Conservation (phyloP, 2,113 vertebrate genomes). For the Bufo bufo region DNA sequence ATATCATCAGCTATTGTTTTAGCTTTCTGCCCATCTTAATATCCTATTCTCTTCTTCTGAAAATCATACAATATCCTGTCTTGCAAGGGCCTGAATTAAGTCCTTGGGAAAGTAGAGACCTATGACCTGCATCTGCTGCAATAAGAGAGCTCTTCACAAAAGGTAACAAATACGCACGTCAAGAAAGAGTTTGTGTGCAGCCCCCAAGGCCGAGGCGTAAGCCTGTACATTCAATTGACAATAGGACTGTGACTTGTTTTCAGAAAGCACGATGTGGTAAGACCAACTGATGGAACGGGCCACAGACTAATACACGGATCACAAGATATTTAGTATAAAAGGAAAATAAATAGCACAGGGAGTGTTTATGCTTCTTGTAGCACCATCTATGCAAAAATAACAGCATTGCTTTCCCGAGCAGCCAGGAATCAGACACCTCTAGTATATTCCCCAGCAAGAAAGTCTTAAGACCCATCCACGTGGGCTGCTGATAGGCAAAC, state of each 20-base stretch:
- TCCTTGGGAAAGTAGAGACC: constrained; percentile 47
- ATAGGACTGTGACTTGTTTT: background rate
- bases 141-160: background rate
- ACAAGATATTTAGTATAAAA: too few relatives aligned
- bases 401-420: too few relatives aligned
- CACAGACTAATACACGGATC: background rate
- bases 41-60: background rate
- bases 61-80: background rate
- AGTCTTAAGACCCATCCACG: too few relatives aligned
- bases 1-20: background rate
- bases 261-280: background rate
- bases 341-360: too few relatives aligned
- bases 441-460: too few relatives aligned
- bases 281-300: background rate
- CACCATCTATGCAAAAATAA: background rate
- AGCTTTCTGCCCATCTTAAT: background rate
- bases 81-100: background rate
- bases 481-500: too few relatives aligned
- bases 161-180: background rate
- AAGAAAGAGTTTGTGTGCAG: background rate
- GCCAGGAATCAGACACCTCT: too few relatives aligned
- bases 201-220: background rate
- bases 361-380: too few relatives aligned
- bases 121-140: constrained; percentile 52
- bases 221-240: background rate